These are phyloP conservation scores for Eilema depressum DNA, from an alignment of 2,888 invertebrate genomes.

Conservation along the genomic window DNA sequence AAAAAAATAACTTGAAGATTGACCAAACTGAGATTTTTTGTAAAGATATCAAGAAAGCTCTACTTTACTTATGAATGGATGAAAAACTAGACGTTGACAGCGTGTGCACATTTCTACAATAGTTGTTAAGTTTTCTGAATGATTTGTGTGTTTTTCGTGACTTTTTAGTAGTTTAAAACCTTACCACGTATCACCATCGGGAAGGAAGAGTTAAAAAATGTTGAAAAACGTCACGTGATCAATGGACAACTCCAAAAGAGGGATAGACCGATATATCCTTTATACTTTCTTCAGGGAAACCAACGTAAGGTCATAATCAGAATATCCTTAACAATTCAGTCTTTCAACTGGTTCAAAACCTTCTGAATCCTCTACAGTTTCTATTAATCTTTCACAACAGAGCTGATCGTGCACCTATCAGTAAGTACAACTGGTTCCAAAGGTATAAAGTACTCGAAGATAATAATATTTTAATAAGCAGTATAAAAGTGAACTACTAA, in stretches of 20 bases:
- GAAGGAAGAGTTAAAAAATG: too few species aligned
- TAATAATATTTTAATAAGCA: constrained; percentile 3
- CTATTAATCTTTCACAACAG: not conserved
- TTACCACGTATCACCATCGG: too few species aligned
- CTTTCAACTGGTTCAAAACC: not conserved
- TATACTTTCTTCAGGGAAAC: too few species aligned
- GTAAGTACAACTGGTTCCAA: not conserved
- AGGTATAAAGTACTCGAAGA: not conserved
- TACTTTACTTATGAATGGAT: not conserved
- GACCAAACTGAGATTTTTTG: not conserved
- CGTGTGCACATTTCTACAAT: too few species aligned
- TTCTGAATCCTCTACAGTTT: not conserved
- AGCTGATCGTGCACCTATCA: not conserved
- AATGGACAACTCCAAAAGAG: too few species aligned
- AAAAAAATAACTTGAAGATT: not conserved
- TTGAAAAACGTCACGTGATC: too few species aligned
- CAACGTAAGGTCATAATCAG: not conserved
- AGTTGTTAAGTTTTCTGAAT: too few species aligned
- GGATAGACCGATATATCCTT: too few species aligned
- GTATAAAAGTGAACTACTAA: constrained; percentile 5
- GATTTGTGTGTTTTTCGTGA: too few species aligned
- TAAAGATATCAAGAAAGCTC: not conserved
- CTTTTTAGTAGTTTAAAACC: too few species aligned
- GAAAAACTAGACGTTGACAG: too few species aligned
- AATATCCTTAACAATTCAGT: not conserved